Base-by-base conservation (phyloP, 1,140 invertebrate genomes). In the Drosophila pachea region DNA sequence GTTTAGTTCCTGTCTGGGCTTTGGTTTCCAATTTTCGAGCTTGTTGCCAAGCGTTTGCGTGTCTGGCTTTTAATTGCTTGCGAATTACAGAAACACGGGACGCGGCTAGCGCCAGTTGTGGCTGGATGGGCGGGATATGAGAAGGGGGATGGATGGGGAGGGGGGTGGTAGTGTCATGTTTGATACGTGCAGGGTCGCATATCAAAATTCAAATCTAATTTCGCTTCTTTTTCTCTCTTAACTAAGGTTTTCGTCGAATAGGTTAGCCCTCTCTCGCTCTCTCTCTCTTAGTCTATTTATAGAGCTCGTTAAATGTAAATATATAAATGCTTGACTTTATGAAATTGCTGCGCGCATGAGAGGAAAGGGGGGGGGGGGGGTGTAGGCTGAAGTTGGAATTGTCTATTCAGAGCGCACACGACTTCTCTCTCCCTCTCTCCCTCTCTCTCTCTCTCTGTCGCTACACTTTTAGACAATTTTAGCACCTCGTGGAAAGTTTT, bases 11-110 rank as follows among this genome's bases (percentile, higher is more conserved):
- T 77, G 63, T 52, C 71, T 73, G 68, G 47, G 63, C 55, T 82
- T 77, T 74, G 60, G 68, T 76, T 81, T 81, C 50, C 70, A 64
- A 70, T 64, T 77, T 74, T 81, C 31, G 22, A 49, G 68, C 48
- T 82, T 68, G 78, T 82, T 82, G 78, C 78, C 61, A 82, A 74
- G 78, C 72, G 53, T 43, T 70, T 64, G 67, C 67, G 67, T 69
- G 67, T 64, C 56, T 42, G 59, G 48, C 59, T 72, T 78, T 83
- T 83, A 82, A 82, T 82, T 82, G 79, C 73, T 74, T 81, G 78
- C 77, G 78, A 82, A 82, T 78, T 82, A 78, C 82, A 75, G 58
- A 78, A 82, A 78, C 78, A 75, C 78, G 78, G 74, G 47, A 45
- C 62, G 54, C 22, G 8, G 40, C 12, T 42, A 42, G 40, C 5